Base-by-base conservation (phyloP, 1,140 invertebrate species). In the Drosophila ohnishii region DNA sequence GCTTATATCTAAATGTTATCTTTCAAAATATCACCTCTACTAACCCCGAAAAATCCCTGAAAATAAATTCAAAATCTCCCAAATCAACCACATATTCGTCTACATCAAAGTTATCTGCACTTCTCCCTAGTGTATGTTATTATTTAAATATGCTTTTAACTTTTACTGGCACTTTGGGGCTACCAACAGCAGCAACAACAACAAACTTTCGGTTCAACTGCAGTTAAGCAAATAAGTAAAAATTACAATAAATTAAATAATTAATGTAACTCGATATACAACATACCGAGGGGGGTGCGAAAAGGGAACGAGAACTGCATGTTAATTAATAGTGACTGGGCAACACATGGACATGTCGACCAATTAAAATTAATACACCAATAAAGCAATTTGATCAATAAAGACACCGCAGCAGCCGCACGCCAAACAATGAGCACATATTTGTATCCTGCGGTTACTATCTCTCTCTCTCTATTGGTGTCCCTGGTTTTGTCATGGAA, bases 301-400 rank as follows among this genome's bases (percentile, higher is more conserved):
- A 39, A 19, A 14, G 57, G n/a, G 22, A 0, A 34, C 48, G 55
- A 45, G 55, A 80, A 67, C 62, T 73, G 63, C 63, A 88, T 80
- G 53, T 83, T 88, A 88, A 87, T 83, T 87, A 87, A 84, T 61
- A 62, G 51, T 59, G 72, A 82, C 82, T 59, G 37, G 35, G 28
- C 59, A 78, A 55, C 71, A 57, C 65, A 53, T 53, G 32, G 71
- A 48, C 78, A 70, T 85, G 78, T 56, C 69, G 78, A 80, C 79
- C 75, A 69, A 87, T 87, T 80, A 69, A 87, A 83, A 77, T 77
- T 70, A 80, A 88, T 88, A 70, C 58, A 83, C 65, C 80, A 83
- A 83, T 67, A 83, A 80, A 71, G 50, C 67, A 70, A 87, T 83
- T 83, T 73, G 45, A 83, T 79, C 76, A 77, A 79, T 75, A 80